Percentiles rank a stretch among this genome's conserved stretches.
Conservation (phyloP, 2,797 vertebrate genomes). For the Nothura maculosa region DNA sequence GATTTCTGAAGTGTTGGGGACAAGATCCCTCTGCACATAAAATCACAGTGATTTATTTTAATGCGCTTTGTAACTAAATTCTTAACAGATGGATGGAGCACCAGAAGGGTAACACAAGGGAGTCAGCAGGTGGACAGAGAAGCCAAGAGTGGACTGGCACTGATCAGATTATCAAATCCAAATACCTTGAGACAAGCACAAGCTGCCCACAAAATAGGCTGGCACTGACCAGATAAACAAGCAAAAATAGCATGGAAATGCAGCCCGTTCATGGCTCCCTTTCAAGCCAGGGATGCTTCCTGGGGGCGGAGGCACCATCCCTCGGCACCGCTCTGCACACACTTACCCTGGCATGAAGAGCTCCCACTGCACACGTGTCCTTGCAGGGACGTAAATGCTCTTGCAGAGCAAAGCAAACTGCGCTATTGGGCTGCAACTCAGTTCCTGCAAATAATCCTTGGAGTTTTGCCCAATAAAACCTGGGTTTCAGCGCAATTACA, state of each 20-base stretch:
- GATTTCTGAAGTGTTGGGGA: background rate
- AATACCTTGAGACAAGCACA: slow-evolving; percentile 79
- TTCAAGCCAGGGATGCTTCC: background rate
- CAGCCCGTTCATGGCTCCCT: slow-evolving; percentile 31
- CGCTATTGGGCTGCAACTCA: background rate
- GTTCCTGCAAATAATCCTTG: background rate
- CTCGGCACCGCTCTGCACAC: background rate
- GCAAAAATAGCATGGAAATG: background rate
- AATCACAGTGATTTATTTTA: slow-evolving; percentile 66
- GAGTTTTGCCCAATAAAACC: fast-evolving
- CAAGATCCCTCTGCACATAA: background rate
- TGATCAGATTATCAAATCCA: slow-evolving; percentile 79
- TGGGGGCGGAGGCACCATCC: background rate
- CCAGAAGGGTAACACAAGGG: slow-evolving; percentile 76
- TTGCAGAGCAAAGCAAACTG: background rate
- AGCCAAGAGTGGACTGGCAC: slow-evolving; percentile 79
- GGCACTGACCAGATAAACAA: slow-evolving; percentile 62
- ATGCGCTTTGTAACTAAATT: slow-evolving; percentile 79
- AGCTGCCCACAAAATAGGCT: slow-evolving; percentile 73
- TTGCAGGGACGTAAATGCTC: fast-evolving
- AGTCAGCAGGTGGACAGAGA: slow-evolving; percentile 81
- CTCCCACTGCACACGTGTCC: fast-evolving
- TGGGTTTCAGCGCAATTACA: fast-evolving
- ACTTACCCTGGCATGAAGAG: fast-evolving
- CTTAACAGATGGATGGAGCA: slow-evolving; percentile 81